Evolutionary conservation across 2,797 vertebrate species (phyloP).

Genomic region (Esox masquinongy): DNA sequence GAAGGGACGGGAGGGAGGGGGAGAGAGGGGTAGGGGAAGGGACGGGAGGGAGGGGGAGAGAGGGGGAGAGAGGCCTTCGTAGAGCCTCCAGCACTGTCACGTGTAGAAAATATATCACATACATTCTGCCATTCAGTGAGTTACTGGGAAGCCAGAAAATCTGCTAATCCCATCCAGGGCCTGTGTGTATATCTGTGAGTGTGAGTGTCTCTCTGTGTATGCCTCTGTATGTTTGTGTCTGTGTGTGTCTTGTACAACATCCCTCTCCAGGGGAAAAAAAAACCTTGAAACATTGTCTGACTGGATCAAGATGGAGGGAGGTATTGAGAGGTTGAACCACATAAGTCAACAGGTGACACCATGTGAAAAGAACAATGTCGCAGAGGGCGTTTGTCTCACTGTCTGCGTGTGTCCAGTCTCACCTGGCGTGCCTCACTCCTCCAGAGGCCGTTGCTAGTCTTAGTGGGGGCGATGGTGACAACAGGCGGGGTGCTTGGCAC

Average conservation of each 20-base stretch:
- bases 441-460: constrained; percentile 96
- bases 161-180: constrained; percentile 45
- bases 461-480: constrained; percentile 97
- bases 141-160: constrained; percentile 45
- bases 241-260: neutral
- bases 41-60: neutral
- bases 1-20: neutral
- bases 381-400: neutral
- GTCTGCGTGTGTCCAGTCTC: constrained; percentile 8
- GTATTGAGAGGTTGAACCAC: too few species aligned
- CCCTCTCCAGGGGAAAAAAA: too few species aligned
- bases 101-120: constrained; percentile 59
- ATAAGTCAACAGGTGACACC: too few species aligned
- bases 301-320: too few species aligned
- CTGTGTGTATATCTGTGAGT: constrained; percentile 6
- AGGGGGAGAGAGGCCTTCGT: constrained; percentile 29
- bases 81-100: constrained; percentile 49
- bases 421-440: constrained; percentile 93
- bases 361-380: too few species aligned
- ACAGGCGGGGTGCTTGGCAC: constrained; percentile 97
- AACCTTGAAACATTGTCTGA: too few species aligned
- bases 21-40: neutral
- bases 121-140: constrained; percentile 41
- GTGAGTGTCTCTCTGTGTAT: neutral
- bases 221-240: constrained; percentile 7